Conservation (phyloP, 2,888 invertebrate genomes). For the Thumatha senex region DNA sequence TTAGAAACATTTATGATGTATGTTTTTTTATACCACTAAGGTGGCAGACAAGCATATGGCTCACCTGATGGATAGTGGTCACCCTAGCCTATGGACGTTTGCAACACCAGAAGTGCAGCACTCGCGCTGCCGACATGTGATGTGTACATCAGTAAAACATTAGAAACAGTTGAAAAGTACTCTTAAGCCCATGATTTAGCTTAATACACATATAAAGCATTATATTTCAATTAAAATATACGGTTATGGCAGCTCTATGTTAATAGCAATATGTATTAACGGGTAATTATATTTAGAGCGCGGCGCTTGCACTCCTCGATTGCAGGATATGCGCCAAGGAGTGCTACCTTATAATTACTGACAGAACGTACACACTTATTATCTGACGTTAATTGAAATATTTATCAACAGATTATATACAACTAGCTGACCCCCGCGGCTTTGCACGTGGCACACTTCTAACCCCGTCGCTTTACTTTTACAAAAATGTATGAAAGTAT, state of each 20-base stretch:
- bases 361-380: conserved; percentile 3
- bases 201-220: conserved; percentile 13
- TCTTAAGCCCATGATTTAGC: too few species aligned
- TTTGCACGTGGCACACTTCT: too few species aligned
- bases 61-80: too few species aligned
- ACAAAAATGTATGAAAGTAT: too few species aligned
- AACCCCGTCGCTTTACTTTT: too few species aligned
- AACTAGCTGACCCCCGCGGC: too few species aligned
- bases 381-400: background rate
- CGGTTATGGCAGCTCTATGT: conserved; percentile 24
- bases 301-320: conserved; percentile 36
- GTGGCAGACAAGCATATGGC: too few species aligned
- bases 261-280: conserved; percentile 23
- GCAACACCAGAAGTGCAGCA: background rate
- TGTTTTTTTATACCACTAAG: too few species aligned
- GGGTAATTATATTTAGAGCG: conserved; percentile 40
- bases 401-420: too few species aligned
- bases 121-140: background rate
- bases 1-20: too few species aligned
- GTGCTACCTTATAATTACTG: conserved; percentile 29
- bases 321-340: conserved; percentile 36
- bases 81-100: too few species aligned
- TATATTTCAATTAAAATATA: background rate
- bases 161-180: too few species aligned
- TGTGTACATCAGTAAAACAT: background rate